Evolutionary conservation across 2,113 vertebrate species (phyloP).

Genomic region (Semnopithecus entellus): DNA sequence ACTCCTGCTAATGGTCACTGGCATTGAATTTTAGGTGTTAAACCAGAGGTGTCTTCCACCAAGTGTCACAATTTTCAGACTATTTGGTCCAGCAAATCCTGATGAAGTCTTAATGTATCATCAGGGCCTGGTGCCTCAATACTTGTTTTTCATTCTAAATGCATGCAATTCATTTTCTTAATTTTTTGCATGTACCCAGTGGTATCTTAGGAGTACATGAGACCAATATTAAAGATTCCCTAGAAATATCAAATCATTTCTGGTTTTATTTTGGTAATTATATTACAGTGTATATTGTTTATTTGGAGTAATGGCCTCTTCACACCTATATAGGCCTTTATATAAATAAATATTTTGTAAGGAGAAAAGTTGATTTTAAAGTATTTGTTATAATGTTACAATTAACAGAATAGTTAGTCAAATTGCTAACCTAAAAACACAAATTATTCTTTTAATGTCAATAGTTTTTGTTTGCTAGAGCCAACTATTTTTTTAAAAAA

Average conservation of each 20-base stretch:
- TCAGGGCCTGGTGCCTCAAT: background rate
- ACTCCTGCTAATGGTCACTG: background rate
- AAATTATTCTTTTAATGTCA: background rate
- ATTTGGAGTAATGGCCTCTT: background rate
- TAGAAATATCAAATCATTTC: background rate
- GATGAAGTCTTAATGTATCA: background rate
- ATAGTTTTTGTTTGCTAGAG: background rate
- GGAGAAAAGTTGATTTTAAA: background rate
- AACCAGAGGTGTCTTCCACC: background rate
- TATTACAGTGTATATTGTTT: background rate
- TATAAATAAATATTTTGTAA: background rate
- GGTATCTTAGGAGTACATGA: background rate
- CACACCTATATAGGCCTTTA: background rate
- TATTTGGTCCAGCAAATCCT: background rate
- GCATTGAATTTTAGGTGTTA: background rate
- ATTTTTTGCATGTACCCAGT: background rate
- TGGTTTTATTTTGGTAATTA: background rate
- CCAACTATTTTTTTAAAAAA: background rate
- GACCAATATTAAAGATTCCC: background rate
- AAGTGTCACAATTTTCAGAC: background rate
- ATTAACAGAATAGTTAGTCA: background rate
- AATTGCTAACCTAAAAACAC: background rate
- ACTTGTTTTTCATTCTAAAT: slow-evolving; percentile 18
- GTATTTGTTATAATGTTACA: background rate
- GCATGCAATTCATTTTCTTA: background rate